phyloP scores from a whole-genome alignment of 2,113 vertebrate genomes.

The Gallinago undulata region DNA sequence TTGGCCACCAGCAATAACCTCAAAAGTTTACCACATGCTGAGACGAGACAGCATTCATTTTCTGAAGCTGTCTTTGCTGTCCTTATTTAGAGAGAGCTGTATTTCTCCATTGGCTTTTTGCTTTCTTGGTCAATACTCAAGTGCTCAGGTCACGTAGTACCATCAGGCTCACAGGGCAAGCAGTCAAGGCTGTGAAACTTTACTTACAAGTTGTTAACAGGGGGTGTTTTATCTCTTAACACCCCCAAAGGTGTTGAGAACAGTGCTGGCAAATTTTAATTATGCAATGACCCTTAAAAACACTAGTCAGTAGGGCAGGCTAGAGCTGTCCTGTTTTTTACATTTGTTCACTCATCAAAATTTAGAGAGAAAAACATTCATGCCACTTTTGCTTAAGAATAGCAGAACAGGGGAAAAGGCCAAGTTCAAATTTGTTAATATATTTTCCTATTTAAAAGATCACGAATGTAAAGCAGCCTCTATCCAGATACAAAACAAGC shows the following conservation, averaged over 20 bases:
- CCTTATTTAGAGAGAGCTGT: not conserved
- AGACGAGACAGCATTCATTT: not conserved
- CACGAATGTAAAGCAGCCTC: not conserved
- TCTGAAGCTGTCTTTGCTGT: not conserved
- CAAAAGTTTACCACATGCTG: conserved; percentile 7
- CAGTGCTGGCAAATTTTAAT: not conserved
- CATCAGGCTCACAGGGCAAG: accelerated
- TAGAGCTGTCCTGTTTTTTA: not conserved
- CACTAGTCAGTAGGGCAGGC: not conserved
- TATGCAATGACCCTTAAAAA: not conserved
- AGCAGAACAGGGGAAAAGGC: not conserved
- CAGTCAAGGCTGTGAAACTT: not conserved
- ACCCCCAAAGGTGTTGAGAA: not conserved
- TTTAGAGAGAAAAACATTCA: not conserved
- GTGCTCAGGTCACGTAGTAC: not conserved
- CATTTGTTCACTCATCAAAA: not conserved
- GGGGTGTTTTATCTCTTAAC: not conserved
- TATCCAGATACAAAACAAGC: not conserved
- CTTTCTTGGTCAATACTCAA: not conserved
- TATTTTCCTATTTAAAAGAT: not conserved
- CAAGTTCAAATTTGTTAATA: not conserved
- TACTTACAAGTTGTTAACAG: not conserved
- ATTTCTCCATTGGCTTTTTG: not conserved
- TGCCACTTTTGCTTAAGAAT: not conserved
- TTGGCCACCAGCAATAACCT: conserved; percentile 21